Base-by-base conservation (phyloP, 2,113 vertebrate species). In the Psilopsiagon aymara region DNA sequence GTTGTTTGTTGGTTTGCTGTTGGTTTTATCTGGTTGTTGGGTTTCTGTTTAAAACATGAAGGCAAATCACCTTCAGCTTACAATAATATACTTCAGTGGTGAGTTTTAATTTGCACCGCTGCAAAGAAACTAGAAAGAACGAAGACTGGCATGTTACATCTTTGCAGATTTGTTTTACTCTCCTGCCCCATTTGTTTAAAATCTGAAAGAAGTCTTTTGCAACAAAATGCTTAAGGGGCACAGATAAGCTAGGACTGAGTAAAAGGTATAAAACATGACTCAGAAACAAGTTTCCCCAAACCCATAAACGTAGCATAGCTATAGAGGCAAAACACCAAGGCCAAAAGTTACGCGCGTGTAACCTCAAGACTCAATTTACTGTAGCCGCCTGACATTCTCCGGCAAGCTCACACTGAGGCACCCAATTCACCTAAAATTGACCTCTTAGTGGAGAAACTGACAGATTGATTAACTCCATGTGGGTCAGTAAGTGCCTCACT, bases 341-440 rank as follows among this genome's bases (percentile, higher is more conserved):
- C 29, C 43, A 75, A 20, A 92, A 91, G 29, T 76, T 88, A 84
- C 18, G 18, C 27, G 10, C 59, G 11, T 86, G 92, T 63, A 88
- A 86, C 51, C 68, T 82, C 13, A 81, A 89, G 55, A 73, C 29
- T 84, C 68, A 83, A 46, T 81, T 96, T 91, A 75, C 29, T 71
- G 35, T 27, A 74, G 46, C 41, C 67, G 86, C 57, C 37, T 28
- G 39, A n/a, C 14, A 20, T 46, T 73, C 63, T 79, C 20, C 82
- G 57, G 46, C 41, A 70, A 87, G 49, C 53, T 59, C 39, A 52
- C 21, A 31, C 24, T 67, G 21, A 63, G 74, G 11, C 31, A 81
- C 69, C 41, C 63, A 88, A 49, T 90, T 88, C 85, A 80, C 75
- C 75, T 74, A 90, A 93, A 95, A 93, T 19, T 88, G 86, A 88